Conservation (phyloP, 2,888 invertebrate species). For the Mythimna albipuncta region DNA sequence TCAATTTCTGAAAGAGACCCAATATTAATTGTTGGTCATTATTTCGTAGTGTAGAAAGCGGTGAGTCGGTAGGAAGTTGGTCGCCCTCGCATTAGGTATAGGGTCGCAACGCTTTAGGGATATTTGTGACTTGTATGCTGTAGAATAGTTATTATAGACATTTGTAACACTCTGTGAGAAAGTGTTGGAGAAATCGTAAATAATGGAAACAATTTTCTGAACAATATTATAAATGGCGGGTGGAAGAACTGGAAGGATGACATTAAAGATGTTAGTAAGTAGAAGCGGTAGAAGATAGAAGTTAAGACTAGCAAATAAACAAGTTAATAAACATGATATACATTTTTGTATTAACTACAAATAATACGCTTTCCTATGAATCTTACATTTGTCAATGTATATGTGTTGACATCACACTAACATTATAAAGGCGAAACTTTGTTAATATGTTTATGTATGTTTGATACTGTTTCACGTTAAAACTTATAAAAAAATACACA, state of each 20-base stretch:
- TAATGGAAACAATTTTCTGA: conserved; percentile 55
- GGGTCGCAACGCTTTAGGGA: conserved; percentile 66
- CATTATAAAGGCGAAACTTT: too few relatives aligned
- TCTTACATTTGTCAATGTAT: too few relatives aligned
- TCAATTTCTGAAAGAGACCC: conserved; percentile 62
- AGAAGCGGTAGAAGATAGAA: neutral
- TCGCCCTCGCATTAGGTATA: conserved; percentile 75
- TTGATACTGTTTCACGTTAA: too few relatives aligned
- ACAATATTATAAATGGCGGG: conserved; percentile 41
- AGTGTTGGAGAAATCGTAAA: conserved; percentile 53
- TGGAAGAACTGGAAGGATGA: conserved; percentile 5
- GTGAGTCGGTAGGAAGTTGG: conserved; percentile 76
- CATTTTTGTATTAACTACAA: neutral
- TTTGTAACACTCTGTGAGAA: conserved; percentile 55
- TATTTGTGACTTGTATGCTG: conserved; percentile 55
- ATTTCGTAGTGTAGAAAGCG: conserved; percentile 84
- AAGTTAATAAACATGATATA: neutral
- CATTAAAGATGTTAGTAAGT: conserved; percentile 15
- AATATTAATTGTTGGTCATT: conserved; percentile 85
- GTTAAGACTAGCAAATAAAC: neutral
- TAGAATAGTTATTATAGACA: conserved; percentile 49
- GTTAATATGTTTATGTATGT: too few relatives aligned
- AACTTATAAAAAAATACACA: too few relatives aligned
- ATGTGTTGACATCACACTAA: neutral
- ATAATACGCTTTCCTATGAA: neutral